Conservation (phyloP, 2,797 vertebrate species). For the Percopsis omiscomaycus region DNA sequence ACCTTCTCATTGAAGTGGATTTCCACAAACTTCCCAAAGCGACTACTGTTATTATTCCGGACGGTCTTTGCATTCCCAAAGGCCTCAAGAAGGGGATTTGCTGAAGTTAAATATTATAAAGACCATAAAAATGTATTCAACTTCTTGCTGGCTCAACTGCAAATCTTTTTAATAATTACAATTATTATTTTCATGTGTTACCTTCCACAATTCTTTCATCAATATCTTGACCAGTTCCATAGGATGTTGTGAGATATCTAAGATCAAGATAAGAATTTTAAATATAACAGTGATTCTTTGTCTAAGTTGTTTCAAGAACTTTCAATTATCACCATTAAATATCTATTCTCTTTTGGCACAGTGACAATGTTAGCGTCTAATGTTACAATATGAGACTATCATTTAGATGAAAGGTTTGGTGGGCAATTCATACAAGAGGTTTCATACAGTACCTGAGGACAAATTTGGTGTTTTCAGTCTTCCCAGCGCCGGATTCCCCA, state of each 20-base stretch:
- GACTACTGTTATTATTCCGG: slow-evolving; percentile 98
- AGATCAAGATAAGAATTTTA: background rate
- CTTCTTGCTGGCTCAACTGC: background rate
- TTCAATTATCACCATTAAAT: no score
- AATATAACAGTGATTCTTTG: no score
- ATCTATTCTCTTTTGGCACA: no score
- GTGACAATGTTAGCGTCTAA: no score
- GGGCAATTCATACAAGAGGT: no score
- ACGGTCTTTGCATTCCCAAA: slow-evolving; percentile 99
- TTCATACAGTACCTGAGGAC: slow-evolving; percentile 85
- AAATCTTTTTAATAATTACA: background rate
- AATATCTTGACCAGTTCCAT: slow-evolving; percentile 96
- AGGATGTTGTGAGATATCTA: slow-evolving; percentile 96
- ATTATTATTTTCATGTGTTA: slow-evolving; percentile 48
- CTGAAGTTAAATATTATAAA: slow-evolving; percentile 67
- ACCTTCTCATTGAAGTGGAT: slow-evolving; percentile 99
- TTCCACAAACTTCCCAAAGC: slow-evolving; percentile 99
- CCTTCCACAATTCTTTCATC: slow-evolving; percentile 99
- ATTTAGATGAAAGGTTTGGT: no score
- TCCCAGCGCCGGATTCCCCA: slow-evolving; percentile 98
- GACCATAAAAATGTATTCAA: background rate
- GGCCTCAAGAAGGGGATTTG: slow-evolving; percentile 95
- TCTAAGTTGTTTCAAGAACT: no score
- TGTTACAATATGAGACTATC: no score
- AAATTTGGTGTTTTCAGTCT: slow-evolving; percentile 99